A percentile compares a stretch with the other conserved stretches of the same genome.
phyloP scores from a whole-genome alignment of 2,113 vertebrate species.

The Alces alces region DNA sequence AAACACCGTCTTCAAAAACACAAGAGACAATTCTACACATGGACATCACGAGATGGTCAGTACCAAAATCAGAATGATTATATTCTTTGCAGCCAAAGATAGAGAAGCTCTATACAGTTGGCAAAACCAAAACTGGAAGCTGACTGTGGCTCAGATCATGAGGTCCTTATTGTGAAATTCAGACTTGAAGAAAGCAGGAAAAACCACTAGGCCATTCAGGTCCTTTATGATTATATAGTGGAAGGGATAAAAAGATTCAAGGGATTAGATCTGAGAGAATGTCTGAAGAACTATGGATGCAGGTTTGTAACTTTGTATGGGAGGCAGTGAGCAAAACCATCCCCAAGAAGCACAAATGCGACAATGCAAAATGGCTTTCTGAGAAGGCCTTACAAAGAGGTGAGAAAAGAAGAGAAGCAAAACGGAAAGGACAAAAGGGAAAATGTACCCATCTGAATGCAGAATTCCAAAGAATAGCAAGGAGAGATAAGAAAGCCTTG shows the following conservation, averaged over 20 bases:
- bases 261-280: background rate
- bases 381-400: background rate
- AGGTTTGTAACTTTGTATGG: background rate
- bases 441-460: background rate
- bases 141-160: background rate
- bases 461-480: background rate
- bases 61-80: background rate
- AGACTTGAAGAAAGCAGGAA: background rate
- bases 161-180: background rate
- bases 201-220: background rate
- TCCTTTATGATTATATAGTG: background rate
- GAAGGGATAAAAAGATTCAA: background rate
- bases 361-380: background rate
- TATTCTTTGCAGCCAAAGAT: background rate
- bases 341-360: background rate
- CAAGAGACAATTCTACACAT: background rate
- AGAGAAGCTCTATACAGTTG: background rate
- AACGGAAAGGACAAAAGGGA: background rate
- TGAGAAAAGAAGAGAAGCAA: background rate
- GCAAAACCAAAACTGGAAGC: background rate
- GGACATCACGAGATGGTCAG: fast-evolving
- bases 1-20: background rate
- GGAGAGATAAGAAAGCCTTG: background rate
- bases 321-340: background rate
- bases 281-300: background rate